Evolutionary conservation across 2,797 vertebrate genomes (phyloP).

Genomic region (Corythornis leucogaster): DNA sequence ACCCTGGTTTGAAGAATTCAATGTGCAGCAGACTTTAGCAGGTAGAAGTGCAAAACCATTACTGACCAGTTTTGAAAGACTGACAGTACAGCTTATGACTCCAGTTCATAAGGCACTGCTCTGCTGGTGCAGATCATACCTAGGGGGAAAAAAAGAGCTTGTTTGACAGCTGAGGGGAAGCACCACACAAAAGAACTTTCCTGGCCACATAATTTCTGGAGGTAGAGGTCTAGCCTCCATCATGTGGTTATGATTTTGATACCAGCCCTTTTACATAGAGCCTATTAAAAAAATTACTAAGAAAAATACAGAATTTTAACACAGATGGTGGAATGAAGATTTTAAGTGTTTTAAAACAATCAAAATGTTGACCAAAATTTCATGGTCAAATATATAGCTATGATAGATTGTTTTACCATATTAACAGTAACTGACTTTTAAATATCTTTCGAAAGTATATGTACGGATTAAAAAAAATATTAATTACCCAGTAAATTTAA

Average conservation of each 20-base stretch:
- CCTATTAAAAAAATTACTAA: neutral
- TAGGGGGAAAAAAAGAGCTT: too few relatives aligned
- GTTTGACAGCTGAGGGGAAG: neutral
- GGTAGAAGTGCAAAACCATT: neutral
- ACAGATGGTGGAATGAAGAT: neutral
- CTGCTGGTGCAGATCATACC: neutral
- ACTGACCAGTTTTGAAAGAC: neutral
- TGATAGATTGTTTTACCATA: neutral
- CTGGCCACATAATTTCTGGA: neutral
- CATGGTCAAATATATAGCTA: neutral
- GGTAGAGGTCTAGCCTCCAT: neutral
- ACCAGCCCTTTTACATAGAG: neutral
- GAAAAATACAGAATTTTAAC: neutral
- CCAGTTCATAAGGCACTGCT: neutral
- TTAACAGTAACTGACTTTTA: neutral
- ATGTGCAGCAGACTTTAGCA: neutral
- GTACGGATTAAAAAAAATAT: neutral
- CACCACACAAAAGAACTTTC: neutral
- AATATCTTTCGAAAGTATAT: neutral
- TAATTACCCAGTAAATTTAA: neutral
- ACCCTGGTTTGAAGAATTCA: neutral
- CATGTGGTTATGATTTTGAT: too few relatives aligned
- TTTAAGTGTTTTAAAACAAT: neutral
- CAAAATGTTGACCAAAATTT: neutral
- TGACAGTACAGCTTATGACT: neutral